A percentile compares a stretch with the other conserved stretches of the same genome.
Conservation (phyloP, 2,113 vertebrate species). For the Otis tarda region DNA sequence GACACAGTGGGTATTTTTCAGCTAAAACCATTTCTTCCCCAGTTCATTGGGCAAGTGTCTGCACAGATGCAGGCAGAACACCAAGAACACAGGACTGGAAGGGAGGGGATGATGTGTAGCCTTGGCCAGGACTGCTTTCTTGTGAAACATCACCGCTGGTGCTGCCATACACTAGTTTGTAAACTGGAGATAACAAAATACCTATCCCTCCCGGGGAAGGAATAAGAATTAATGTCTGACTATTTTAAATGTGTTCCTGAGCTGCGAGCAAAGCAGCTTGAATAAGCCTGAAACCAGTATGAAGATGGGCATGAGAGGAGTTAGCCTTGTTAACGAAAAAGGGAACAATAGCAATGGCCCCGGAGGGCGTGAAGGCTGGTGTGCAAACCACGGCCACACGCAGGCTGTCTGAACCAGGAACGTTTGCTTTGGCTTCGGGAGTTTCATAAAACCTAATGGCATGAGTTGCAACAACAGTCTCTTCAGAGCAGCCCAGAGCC, state of each 20-base stretch:
- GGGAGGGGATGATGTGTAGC: background rate
- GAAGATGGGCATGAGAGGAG: background rate
- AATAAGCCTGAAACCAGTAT: background rate
- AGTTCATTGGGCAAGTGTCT: background rate
- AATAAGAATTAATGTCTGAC: background rate
- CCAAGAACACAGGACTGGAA: background rate
- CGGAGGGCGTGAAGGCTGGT: background rate
- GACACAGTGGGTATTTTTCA: background rate
- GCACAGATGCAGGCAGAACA: background rate
- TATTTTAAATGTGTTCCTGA: background rate
- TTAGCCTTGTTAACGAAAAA: background rate
- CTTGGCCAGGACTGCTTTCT: background rate
- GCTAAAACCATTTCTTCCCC: background rate
- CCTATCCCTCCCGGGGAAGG: background rate
- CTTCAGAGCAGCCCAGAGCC: background rate
- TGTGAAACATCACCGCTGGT: background rate
- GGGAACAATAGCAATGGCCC: background rate
- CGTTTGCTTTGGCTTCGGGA: background rate
- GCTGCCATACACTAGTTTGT: background rate
- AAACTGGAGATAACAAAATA: background rate
- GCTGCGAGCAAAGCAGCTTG: background rate
- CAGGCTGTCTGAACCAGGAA: background rate
- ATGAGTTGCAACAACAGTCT: background rate
- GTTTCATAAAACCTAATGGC: constrained; percentile 7
- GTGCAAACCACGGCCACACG: background rate